Evolutionary conservation across 2,797 vertebrate species (phyloP), one percentile per base, ranked within the genome.

Genomic region (Sciurus vulgaris): DNA sequence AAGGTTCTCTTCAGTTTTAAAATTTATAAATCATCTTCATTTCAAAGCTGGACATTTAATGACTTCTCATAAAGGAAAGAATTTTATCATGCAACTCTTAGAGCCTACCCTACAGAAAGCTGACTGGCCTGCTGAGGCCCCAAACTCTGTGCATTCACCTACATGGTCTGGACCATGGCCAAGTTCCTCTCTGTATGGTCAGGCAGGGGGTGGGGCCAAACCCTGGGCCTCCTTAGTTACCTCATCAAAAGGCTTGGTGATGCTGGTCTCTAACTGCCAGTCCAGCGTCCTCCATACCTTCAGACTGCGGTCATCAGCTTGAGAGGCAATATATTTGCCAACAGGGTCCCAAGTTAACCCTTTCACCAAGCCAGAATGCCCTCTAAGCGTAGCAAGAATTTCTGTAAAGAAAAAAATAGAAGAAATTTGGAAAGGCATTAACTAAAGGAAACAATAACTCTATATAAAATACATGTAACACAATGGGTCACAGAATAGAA

Each of bases 291-390:
- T 98, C 99, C 99, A 99, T 91, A 99, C 99, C 93, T 99, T 99
- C 79, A 99, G 98, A 86, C 99, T 99, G 91, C 99, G 99, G 98
- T 99, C 99, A 13, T 99, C 99, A 3, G 99, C 99, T 98, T 99
- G 99, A 9, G 99, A 99, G 15, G 99, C 99, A 17, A 99, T 99
- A 67, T 99, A 99, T 79, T 99, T 99, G 38, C 99, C 99, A 82
- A 99, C 99, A 2, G 99, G 99, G 85, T 99, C 99, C 99, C 99
- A 99, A 11, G 99, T 99, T 93, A 99, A 98, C 26, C 99, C 99
- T 96, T 99, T 99, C 7, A 99, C 99, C 97, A 99, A 97, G 47
- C 99, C 99, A 0, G 99, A 99, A 98, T 99, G 99, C 15, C 99
- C 99, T 88, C 99, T 99, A 94, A 99, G 97, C 76, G 99, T 99